A percentile compares a stretch with the other conserved stretches of the same genome.
These are phyloP conservation scores for Alaudala cheleensis DNA, from an alignment of 2,113 vertebrate genomes.

Conservation along the genomic window DNA sequence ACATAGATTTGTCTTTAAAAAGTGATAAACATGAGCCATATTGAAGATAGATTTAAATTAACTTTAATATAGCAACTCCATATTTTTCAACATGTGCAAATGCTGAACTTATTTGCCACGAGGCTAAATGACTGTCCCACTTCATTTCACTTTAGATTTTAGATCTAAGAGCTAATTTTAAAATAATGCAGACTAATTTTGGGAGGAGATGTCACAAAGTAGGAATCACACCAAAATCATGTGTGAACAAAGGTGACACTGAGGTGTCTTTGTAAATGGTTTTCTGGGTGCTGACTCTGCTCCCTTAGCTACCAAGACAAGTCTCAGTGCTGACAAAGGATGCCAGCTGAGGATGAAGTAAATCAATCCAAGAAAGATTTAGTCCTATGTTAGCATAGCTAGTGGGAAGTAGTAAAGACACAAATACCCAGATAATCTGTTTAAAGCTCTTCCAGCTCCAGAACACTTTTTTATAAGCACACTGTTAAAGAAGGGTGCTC, in stretches of 20 bases:
- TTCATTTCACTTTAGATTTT: neutral
- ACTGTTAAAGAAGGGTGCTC: neutral
- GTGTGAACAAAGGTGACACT: neutral
- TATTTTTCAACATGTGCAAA: neutral
- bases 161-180: neutral
- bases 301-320: neutral
- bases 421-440: neutral
- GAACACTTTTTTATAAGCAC: neutral
- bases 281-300: neutral
- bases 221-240: neutral
- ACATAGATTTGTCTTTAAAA: neutral
- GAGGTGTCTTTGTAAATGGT: neutral
- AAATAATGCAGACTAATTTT: neutral
- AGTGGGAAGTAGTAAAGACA: neutral
- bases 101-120: neutral
- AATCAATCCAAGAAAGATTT: neutral
- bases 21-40: neutral
- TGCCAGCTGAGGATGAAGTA: neutral
- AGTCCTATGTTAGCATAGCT: neutral
- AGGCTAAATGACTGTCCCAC: neutral
- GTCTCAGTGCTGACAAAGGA: neutral
- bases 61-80: neutral
- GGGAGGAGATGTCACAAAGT: rapidly evolving
- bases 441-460: neutral
- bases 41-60: neutral